These are phyloP conservation scores for Amblyjoppa proteus DNA, from an alignment of 2,888 invertebrate species.

Conservation along the genomic window DNA sequence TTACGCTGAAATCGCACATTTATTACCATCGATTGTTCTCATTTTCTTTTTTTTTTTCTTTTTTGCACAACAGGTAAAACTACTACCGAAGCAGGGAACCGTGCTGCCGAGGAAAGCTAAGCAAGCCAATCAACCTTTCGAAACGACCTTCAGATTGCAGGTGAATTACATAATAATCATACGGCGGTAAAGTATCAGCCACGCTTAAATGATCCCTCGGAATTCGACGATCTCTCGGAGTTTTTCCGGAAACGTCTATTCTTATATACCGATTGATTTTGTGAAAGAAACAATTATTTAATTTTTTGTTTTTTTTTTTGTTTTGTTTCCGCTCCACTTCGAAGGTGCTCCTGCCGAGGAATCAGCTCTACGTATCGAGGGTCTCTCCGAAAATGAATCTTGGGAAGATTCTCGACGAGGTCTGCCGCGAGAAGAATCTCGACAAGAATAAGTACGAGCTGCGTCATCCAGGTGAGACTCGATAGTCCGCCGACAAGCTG, in stretches of 20 bases:
- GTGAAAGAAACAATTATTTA: not conserved
- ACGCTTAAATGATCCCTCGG: constrained; percentile 7
- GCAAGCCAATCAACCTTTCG: constrained; percentile 87
- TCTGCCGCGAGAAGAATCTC: constrained; percentile 92
- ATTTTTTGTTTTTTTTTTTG: not conserved
- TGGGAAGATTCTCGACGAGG: constrained; percentile 89
- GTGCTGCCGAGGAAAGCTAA: constrained; percentile 79
- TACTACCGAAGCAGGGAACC: constrained; percentile 82
- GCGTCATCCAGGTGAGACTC: constrained; percentile 89
- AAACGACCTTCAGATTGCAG: constrained; percentile 87
- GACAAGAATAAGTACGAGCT: constrained; percentile 91
- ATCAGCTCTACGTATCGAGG: constrained; percentile 92
- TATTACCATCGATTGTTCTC: constrained; percentile 32
- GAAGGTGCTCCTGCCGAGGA: constrained; percentile 91
- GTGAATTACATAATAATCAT: constrained; percentile 73
- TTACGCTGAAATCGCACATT: constrained; percentile 18
- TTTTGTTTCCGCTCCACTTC: constrained; percentile 61
- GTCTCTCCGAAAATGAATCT: constrained; percentile 90
- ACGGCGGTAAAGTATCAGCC: constrained; percentile 5
- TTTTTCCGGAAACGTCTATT: not conserved
- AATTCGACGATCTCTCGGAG: constrained; percentile 4
- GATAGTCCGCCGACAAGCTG: not conserved
- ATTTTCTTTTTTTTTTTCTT: not conserved
- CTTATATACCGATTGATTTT: not conserved
- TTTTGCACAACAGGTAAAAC: constrained; percentile 78